Percentiles rank a stretch among this genome's conserved stretches.
Evolutionary conservation across 1,140 invertebrate species (phyloP).

Genomic region (Asobara japonica): DNA sequence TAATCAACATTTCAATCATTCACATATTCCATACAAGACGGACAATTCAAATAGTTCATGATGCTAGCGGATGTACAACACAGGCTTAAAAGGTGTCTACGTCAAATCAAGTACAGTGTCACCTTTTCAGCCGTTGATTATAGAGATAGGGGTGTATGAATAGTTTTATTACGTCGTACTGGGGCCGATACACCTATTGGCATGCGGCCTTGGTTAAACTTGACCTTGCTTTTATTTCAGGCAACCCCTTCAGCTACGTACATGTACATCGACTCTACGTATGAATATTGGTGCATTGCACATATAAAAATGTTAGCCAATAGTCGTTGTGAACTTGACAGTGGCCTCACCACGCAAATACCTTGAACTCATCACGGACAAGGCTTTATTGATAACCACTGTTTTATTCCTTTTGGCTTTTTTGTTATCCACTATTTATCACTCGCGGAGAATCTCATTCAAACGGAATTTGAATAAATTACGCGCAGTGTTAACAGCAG

Average conservation of each 20-base stretch:
- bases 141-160: conserved; percentile 14
- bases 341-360: conserved; percentile 20
- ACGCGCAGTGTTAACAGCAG: too few species aligned
- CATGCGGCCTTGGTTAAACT: conserved; percentile 51
- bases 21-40: too few species aligned
- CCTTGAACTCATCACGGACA: conserved; percentile 28
- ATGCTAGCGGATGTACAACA: too few species aligned
- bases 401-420: not conserved
- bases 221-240: conserved; percentile 57
- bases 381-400: conserved; percentile 21
- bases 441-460: not conserved
- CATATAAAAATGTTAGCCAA: not conserved
- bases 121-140: not conserved
- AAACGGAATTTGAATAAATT: not conserved
- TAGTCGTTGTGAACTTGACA: conserved; percentile 19
- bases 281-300: not conserved
- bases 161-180: conserved; percentile 22
- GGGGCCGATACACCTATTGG: conserved; percentile 51
- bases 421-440: not conserved
- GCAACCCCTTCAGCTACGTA: conserved; percentile 42
- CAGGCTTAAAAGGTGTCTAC: not conserved
- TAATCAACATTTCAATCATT: too few species aligned
- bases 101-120: not conserved
- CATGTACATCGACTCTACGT: conserved; percentile 20
- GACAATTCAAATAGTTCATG: too few species aligned